Evolutionary conservation across 2,113 vertebrate genomes (phyloP), one percentile per base, ranked within the genome.

Genomic region (Numenius arquata): DNA sequence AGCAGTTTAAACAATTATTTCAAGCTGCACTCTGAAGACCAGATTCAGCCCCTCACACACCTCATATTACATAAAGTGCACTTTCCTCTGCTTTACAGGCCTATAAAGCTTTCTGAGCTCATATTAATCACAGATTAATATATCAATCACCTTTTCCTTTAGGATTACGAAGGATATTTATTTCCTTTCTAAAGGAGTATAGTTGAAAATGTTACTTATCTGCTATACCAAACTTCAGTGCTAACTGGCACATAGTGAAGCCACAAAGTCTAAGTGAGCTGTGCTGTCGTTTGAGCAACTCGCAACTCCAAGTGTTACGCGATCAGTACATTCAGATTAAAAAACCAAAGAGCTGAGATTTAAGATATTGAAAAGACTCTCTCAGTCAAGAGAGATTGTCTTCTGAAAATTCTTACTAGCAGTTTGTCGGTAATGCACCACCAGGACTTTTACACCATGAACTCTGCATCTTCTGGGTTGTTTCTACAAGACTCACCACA

Each of bases 1-100:
- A 96, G 72, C 89, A 88, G 95, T 88, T 92, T 80, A 95, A 93
- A 68, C 75, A 85, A 92, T 88, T 92, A 85, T 61, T 92, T 88
- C 75, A 90, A 93, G 89, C 66, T 76, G 75, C 48, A 62, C 48
- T 61, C 78, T 68, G 32, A 74, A 92, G 74, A 90, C 38, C 47
- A 88, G 70, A 67, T 82, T 85, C 71, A 22, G 16, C 68, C 82
- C 47, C 81, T 70, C 52, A 50, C 23, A 52, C 50, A 52, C 47
- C 83, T 78, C 23, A 3, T 41, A 30, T 79, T 85, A 85, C 40
- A 90, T n/a, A 52, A 67, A 66, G 58, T 45, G 34, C 38, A 55
- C 4, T 3, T 36, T 79, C 52, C 83, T 83, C 67, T 88, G 65
- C 61, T 75, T 67, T 48, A 18, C 52, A 79, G 62, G n/a, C 22